Evolutionary conservation across 2,113 vertebrate genomes (phyloP), one percentile per base, ranked within the genome.

Genomic region (Oryzias javanicus): DNA sequence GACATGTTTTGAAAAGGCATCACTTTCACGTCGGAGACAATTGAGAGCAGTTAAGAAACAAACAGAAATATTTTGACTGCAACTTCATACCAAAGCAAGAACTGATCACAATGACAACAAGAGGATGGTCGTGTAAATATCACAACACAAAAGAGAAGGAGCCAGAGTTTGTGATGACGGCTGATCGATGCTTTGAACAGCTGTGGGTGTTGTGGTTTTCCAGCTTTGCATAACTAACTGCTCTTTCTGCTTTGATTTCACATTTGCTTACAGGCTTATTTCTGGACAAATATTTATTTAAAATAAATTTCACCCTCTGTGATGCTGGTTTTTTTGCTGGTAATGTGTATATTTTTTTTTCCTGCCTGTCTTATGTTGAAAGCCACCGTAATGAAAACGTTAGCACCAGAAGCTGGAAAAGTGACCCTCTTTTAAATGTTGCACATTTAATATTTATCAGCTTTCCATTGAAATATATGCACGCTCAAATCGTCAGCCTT

Each of bases 371-470:
- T 81, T 45, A 58, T 49, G 71, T 85, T 86, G 80, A 83, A 87
- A 89, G 78, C 80, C 82, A 72, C 59, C 71, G 80, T 86, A 83
- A 86, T 80, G 71, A 88, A 86, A 82, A 70, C 74, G 75, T 51
- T 68, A 72, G 73, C 81, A 68, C 81, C 83, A 85, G 90, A 89
- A 88, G 83, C 82, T 56, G 76, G 64, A 74, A 83, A 88, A 91
- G 90, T 86, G 72, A 82, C 80, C 61, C 78, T 82, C 78, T 90
- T 89, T 92, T 89, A 89, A 92, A 91, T 88, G 82, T 86, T 72
- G 78, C 84, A 74, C 88, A 84, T 92, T 91, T 90, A 89, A 91
- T 91, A 92, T 92, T 90, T 89, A 92, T 90, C 89, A 89, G 89
- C 84, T 85, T 85, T 84, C 86, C 83, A 89, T 90, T 90, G 88